Conservation (phyloP, 35 echinoderm and acorn worm species). For the Lytechinus pictus region DNA sequence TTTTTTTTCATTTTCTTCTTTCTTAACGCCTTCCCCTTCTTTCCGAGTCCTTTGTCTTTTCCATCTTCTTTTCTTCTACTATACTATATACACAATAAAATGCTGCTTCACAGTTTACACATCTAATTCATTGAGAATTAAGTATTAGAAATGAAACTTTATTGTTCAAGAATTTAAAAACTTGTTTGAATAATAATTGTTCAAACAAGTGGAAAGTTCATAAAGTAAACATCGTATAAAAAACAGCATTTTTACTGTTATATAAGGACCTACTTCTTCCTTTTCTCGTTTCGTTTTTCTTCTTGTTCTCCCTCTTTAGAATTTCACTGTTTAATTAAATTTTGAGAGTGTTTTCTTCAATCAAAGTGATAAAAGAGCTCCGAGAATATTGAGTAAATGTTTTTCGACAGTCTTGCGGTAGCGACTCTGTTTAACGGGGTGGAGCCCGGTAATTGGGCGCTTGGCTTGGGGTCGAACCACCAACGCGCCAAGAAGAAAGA, state of each 20-base stretch:
- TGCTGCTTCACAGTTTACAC: too few species aligned
- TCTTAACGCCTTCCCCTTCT: background rate
- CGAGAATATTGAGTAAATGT: background rate
- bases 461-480: conserved; percentile 31
- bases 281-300: background rate
- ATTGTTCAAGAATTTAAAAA: too few species aligned
- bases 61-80: background rate
- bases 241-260: too few species aligned
- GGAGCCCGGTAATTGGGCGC: conserved; percentile 40
- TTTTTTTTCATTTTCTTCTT: background rate
- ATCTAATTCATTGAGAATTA: too few species aligned
- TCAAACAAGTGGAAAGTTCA: too few species aligned
- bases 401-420: conserved; percentile 19
- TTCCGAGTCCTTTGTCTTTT: background rate
- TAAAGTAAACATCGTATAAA: too few species aligned
- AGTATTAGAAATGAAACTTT: too few species aligned
- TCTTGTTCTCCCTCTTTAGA: background rate
- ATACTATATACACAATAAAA: too few species aligned
- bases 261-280: background rate
- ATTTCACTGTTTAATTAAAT: too few species aligned
- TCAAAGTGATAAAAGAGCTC: too few species aligned
- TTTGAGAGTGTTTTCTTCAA: too few species aligned
- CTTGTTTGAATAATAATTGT: too few species aligned
- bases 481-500: background rate
- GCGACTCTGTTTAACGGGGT: background rate